Evolutionary conservation across 2,797 vertebrate species (phyloP), one percentile per base, ranked within the genome.

Genomic region (Dendrocincla fuliginosa): DNA sequence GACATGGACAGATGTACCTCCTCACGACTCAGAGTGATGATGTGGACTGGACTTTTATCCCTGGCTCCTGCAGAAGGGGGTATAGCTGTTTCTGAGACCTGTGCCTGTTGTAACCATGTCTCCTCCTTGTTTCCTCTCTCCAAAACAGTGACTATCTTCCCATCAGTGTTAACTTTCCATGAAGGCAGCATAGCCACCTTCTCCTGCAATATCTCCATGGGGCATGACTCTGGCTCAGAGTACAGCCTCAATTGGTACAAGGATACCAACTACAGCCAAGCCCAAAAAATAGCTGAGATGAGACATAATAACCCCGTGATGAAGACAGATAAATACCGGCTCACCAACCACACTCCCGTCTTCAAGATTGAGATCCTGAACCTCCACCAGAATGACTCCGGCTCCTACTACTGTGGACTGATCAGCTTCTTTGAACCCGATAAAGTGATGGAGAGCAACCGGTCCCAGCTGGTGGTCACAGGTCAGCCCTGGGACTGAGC

Each of bases 371-470:
- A 89, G 24, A 97, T 98, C 56, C 22, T 73, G 53, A 82, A 97
- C 20, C 78, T 98, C 13, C 69, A 85, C 20, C 63, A 93, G 69
- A 95, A 96, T 4, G 97, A 98, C 87, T 95, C 95, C 0, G 97
- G 97, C 56, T 93, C 16, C 33, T 98, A 98, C 56, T 96, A 76
- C 75, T 98, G 97, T 2, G 92, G 80, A 12, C n/a, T 96, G 32
- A 91, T 97, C 9, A 15, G 56, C 13, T 41, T 96, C 20, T 76
- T 41, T 32, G 22, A 77, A 4, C 7, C 46, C 0, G 0, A 50
- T 14, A 89, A 95, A 64, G 65, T 97, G 53, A 52, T 79, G 44
- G 92, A 90, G 70, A 98, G 97, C 82, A 83, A 4, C 12, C 22
- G 57, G 17, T 95, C 94, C 30, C 64, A 37, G 11, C 89, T 98